A percentile compares a stretch with the other conserved stretches of the same genome.
Evolutionary conservation across 2,113 vertebrate species (phyloP).

Genomic region (Carassius carassius): DNA sequence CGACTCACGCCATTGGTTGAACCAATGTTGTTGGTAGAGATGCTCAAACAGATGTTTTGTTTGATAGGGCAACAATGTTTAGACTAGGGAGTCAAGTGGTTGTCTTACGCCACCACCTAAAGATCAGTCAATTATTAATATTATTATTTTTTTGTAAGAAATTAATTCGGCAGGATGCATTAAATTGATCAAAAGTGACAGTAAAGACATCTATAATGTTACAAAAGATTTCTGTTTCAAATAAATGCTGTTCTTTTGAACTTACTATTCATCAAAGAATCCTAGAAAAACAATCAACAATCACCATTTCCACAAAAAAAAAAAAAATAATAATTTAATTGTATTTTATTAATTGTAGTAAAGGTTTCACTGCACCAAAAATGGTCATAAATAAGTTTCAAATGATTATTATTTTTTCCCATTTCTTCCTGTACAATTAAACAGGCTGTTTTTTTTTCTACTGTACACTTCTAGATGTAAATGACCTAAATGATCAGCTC

Average conservation of each 20-base stretch:
- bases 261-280: not conserved
- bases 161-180: too few species aligned
- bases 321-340: too few species aligned
- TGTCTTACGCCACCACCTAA: not conserved
- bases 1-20: not conserved
- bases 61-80: not conserved
- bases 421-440: not conserved
- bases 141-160: too few species aligned
- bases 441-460: not conserved
- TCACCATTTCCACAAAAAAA: too few species aligned
- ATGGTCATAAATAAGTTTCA: not conserved
- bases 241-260: too few species aligned
- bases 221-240: too few species aligned
- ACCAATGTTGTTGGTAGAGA: not conserved
- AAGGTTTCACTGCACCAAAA: not conserved
- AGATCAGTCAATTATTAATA: not conserved
- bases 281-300: not conserved
- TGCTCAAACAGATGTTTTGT: not conserved
- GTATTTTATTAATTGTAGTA: too few species aligned
- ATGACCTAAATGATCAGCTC: not conserved
- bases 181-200: too few species aligned
- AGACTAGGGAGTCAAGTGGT: not conserved
- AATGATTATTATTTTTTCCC: not conserved
- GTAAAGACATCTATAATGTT: too few species aligned
- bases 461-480: not conserved